Percentiles rank a stretch among this genome's conserved stretches.
These are phyloP conservation scores for Amblyjoppa fuscipennis DNA, from an alignment of 2,888 invertebrate species.

Conservation along the genomic window DNA sequence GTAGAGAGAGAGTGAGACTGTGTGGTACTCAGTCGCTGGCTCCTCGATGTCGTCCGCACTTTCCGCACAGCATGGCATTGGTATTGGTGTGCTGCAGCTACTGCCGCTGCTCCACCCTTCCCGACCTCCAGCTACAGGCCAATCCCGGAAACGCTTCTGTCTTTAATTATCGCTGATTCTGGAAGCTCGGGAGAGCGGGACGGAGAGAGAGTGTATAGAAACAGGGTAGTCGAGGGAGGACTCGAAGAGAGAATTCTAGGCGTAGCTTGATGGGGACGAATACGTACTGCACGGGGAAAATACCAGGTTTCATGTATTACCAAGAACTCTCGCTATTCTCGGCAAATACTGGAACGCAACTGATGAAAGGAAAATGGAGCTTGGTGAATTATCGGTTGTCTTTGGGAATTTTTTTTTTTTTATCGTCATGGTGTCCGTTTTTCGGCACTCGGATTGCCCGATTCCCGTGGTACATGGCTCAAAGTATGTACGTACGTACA, in stretches of 20 bases:
- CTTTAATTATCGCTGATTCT: conserved; percentile 71
- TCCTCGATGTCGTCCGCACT: conserved; percentile 75
- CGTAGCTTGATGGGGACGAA: conserved; percentile 4
- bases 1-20: conserved; percentile 27
- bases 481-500: conserved; percentile 3
- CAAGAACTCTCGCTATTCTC: conserved; percentile 29
- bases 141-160: conserved; percentile 76
- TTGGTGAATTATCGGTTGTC: conserved; percentile 24
- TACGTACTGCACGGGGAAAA: conserved; percentile 35
- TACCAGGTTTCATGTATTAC: conserved; percentile 22
- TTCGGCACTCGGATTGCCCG: not conserved
- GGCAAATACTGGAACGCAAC: not conserved
- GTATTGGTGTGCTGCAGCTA: conserved; percentile 41
- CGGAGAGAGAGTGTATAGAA: conserved; percentile 49
- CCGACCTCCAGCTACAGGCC: conserved; percentile 76
- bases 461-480: not conserved
- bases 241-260: conserved; percentile 27
- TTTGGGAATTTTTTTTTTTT: conserved; percentile 4
- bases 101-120: conserved; percentile 62
- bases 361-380: conserved; percentile 21
- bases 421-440: not conserved
- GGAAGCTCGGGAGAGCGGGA: conserved; percentile 57
- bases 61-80: conserved; percentile 68
- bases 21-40: conserved; percentile 55
- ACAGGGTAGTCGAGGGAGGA: conserved; percentile 25